These are phyloP conservation scores for Electrona antarctica DNA, from an alignment of 2,113 vertebrate genomes.

Conservation along the genomic window DNA sequence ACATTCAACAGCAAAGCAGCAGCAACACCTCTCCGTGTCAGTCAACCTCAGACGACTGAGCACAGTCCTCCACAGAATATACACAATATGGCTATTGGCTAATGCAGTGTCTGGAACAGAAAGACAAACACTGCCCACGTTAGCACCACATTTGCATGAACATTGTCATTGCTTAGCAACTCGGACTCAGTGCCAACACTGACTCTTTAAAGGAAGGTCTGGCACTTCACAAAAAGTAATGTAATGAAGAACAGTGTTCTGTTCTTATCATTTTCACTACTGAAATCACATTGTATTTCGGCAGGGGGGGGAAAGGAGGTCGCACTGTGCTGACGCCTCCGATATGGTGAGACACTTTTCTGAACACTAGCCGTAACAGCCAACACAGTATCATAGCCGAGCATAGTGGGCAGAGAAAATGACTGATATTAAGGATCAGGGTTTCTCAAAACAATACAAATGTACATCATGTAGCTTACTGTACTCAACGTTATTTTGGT, in stretches of 20 bases:
- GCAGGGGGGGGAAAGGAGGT: conserved; percentile 43
- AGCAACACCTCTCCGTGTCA: conserved; percentile 66
- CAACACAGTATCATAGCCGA: conserved; percentile 59
- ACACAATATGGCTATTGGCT: conserved; percentile 50
- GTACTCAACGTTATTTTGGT: too few relatives aligned
- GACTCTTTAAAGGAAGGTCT: conserved; percentile 69
- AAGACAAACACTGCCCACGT: conserved; percentile 66
- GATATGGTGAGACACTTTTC: conserved; percentile 64
- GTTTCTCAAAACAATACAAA: conserved; percentile 58
- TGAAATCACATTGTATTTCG: conserved; percentile 32
- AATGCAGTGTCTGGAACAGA: conserved; percentile 64
- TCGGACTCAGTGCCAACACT: conserved; percentile 64
- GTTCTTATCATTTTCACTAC: conserved; percentile 13
- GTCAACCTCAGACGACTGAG: conserved; percentile 62
- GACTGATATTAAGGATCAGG: conserved; percentile 52
- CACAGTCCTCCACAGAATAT: conserved; percentile 58
- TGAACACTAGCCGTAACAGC: conserved; percentile 69
- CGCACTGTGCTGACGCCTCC: conserved; percentile 53
- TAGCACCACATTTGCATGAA: conserved; percentile 75
- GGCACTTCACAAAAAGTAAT: conserved; percentile 73
- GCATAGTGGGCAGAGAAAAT: conserved; percentile 76
- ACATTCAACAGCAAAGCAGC: conserved; percentile 82
- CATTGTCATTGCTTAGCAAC: conserved; percentile 57
- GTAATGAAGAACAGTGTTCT: conserved; percentile 51
- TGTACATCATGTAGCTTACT: too few relatives aligned